Conservation (phyloP, 2,888 invertebrate genomes). For the Torymus aiolomorphi region DNA sequence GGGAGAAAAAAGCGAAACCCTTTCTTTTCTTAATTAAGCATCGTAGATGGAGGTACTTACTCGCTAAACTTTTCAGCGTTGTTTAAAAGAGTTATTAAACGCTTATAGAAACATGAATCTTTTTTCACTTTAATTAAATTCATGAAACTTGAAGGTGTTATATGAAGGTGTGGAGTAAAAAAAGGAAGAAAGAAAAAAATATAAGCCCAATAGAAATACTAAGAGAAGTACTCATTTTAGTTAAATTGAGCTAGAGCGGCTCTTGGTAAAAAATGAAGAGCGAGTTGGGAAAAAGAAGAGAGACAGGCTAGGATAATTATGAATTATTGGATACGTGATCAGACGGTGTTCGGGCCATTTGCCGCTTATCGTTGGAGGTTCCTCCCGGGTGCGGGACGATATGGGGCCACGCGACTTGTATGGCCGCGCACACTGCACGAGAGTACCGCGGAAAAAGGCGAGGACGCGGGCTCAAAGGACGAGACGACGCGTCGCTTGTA, state of each 20-base stretch:
- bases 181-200: no score
- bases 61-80: conserved; percentile 44
- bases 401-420: conserved; percentile 72
- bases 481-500: no score
- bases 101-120: conserved; percentile 15
- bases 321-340: conserved; percentile 75
- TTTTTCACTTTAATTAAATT: conserved; percentile 31
- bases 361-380: conserved; percentile 67
- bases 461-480: no score
- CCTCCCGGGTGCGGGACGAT: conserved; percentile 69
- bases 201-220: no score
- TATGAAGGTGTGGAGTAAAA: no score
- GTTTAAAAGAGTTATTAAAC: conserved; percentile 28
- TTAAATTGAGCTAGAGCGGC: no score
- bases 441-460: conserved; percentile 55
- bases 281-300: no score
- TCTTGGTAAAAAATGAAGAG: no score
- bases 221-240: no score
- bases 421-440: conserved; percentile 59
- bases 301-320: no score
- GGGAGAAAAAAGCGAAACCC: conserved; percentile 66
- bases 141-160: not conserved
- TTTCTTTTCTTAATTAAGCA: conserved; percentile 75
- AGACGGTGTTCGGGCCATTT: conserved; percentile 73
- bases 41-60: conserved; percentile 70